Evolutionary conservation across 2,113 vertebrate species (phyloP).

Genomic region (Mesoclemmys tuberculata): DNA sequence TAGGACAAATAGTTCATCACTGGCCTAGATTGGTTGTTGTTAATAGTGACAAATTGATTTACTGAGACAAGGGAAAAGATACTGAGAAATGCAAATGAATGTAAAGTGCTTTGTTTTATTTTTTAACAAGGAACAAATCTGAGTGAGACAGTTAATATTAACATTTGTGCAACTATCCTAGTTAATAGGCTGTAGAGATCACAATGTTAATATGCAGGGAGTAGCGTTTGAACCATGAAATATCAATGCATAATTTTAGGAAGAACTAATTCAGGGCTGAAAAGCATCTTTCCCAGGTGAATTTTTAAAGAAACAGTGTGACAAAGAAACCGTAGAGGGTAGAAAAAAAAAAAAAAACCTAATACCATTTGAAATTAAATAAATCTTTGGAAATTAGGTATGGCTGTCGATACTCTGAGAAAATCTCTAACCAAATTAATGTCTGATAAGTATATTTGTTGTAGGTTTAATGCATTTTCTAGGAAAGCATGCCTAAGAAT

Average conservation of each 20-base stretch:
- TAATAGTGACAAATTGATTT: background rate
- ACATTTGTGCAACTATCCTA: slow-evolving; percentile 52
- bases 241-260: slow-evolving; percentile 35
- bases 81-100: background rate
- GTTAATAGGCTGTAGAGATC: slow-evolving; percentile 1
- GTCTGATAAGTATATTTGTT: slow-evolving; percentile 54
- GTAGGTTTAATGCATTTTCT: slow-evolving; percentile 57
- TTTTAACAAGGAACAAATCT: slow-evolving; percentile 21
- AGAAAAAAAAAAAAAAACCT: slow-evolving; percentile 49
- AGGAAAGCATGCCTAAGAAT: slow-evolving; percentile 59
- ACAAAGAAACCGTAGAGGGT: slow-evolving; percentile 48
- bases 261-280: slow-evolving; percentile 20
- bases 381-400: slow-evolving; percentile 70
- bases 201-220: slow-evolving; percentile 30
- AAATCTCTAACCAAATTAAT: slow-evolving; percentile 70
- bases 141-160: slow-evolving; percentile 42
- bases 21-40: background rate
- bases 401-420: slow-evolving; percentile 58
- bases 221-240: slow-evolving; percentile 61
- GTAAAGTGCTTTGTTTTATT: slow-evolving; percentile 20
- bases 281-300: slow-evolving; percentile 18
- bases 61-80: background rate
- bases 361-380: slow-evolving; percentile 65
- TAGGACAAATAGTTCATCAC: background rate
- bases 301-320: slow-evolving; percentile 34